A percentile compares a stretch with the other conserved stretches of the same genome.
phyloP scores from a whole-genome alignment of 2,113 vertebrate genomes.

The Sceloporus tristichus region DNA sequence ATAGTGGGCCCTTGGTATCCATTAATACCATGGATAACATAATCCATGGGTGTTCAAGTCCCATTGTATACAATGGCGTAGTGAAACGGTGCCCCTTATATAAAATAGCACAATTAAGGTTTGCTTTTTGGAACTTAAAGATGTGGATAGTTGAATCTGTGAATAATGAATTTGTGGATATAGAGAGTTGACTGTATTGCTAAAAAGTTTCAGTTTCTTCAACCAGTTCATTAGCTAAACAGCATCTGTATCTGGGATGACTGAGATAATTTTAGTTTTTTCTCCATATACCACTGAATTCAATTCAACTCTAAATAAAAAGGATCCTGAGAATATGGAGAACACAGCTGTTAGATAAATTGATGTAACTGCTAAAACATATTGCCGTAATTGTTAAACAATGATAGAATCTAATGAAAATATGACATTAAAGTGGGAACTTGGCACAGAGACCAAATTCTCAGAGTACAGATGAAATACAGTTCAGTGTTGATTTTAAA shows the following conservation, averaged over 20 bases:
- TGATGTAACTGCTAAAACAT: slow-evolving; percentile 11
- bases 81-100: no score
- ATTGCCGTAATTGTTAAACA: not conserved
- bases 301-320: not conserved
- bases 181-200: not conserved
- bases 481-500: not conserved
- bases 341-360: not conserved
- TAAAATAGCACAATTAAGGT: no score
- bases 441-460: not conserved
- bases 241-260: not conserved
- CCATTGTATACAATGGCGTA: no score
- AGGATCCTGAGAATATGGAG: not conserved
- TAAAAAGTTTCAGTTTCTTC: not conserved
- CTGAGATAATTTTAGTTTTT: not conserved
- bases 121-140: no score
- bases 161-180: no score
- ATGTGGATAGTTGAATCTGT: no score
- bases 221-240: not conserved
- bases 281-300: not conserved
- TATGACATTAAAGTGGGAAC: not conserved
- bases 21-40: no score
- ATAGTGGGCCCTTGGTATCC: no score
- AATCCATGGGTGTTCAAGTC: no score
- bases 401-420: slow-evolving; percentile 6
- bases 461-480: not conserved